phyloP scores from a whole-genome alignment of 2,888 invertebrate species.

The Drosophila mimetica region DNA sequence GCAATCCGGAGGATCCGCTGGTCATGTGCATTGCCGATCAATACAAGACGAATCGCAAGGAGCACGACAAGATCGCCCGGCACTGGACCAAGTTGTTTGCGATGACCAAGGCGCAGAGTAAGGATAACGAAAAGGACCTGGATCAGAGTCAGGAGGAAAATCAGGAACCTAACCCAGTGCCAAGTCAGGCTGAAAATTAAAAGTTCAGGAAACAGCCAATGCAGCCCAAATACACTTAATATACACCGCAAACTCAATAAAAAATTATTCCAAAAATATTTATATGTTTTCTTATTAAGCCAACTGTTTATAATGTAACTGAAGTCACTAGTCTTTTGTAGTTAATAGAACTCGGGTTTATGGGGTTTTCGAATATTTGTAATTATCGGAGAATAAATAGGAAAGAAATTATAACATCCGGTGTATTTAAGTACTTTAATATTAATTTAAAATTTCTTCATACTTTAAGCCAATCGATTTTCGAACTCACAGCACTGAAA shows the following conservation, averaged over 20 bases:
- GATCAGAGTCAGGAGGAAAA: neutral
- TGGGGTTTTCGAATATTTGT: no score
- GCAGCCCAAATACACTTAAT: neutral
- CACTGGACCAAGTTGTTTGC: slow-evolving; percentile 68
- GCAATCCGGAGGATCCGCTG: slow-evolving; percentile 69
- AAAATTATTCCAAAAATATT: no score
- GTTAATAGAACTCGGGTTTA: no score
- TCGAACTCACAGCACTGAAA: neutral
- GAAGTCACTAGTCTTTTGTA: no score
- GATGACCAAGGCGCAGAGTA: slow-evolving; percentile 32
- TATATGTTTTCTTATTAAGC: no score
- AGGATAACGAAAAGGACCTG: neutral
- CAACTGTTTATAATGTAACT: no score
- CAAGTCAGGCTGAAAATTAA: neutral
- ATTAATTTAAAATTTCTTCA: no score
- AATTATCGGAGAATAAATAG: no score
- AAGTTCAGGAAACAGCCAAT: neutral
- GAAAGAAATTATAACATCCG: no score
- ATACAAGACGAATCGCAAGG: slow-evolving; percentile 61
- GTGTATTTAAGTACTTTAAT: no score
- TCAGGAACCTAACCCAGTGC: neutral
- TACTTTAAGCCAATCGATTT: no score
- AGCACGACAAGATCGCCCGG: slow-evolving; percentile 67
- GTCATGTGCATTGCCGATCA: slow-evolving; percentile 66
- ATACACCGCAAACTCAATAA: no score